phyloP scores from a whole-genome alignment of 2,888 invertebrate genomes.

The Apoderus coryli region DNA sequence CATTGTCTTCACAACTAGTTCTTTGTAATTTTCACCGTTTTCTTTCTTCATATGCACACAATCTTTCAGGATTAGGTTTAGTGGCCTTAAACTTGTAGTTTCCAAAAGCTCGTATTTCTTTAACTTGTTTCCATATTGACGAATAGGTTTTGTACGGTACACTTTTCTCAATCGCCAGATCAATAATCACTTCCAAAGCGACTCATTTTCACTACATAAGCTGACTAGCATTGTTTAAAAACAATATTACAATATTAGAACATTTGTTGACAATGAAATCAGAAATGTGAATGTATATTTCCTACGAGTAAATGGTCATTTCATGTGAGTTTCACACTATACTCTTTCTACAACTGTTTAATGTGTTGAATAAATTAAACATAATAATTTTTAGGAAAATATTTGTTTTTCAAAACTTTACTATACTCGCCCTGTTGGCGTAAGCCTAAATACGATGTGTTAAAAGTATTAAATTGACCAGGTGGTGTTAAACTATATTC shows the following conservation, averaged over 20 bases:
- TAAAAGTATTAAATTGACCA: no score
- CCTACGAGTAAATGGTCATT: no score
- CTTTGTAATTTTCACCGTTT: constrained; percentile 6
- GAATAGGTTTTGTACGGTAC: constrained; percentile 1
- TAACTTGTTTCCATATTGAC: constrained; percentile 2
- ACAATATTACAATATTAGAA: constrained; percentile 2
- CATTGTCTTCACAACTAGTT: constrained; percentile 2
- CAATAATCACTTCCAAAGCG: constrained; percentile 3
- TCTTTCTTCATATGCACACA: constrained; percentile 4
- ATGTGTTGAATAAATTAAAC: no score
- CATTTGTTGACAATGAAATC: constrained; percentile 3
- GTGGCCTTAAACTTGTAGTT: constrained; percentile 1
- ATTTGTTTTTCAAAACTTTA: no score
- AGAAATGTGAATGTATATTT: no score
- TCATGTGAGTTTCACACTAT: no score
- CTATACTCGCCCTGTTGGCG: no score
- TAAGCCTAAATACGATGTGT: no score
- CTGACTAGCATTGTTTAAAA: constrained; percentile 3
- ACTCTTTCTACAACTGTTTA: no score
- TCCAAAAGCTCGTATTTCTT: constrained; percentile 3
- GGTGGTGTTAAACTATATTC: no score
- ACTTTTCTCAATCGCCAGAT: constrained; percentile 3
- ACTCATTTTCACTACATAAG: constrained; percentile 3
- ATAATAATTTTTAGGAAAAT: no score
- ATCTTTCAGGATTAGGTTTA: constrained; percentile 3